Conservation (phyloP, 2,113 vertebrate species). For the Archilochus colubris region DNA sequence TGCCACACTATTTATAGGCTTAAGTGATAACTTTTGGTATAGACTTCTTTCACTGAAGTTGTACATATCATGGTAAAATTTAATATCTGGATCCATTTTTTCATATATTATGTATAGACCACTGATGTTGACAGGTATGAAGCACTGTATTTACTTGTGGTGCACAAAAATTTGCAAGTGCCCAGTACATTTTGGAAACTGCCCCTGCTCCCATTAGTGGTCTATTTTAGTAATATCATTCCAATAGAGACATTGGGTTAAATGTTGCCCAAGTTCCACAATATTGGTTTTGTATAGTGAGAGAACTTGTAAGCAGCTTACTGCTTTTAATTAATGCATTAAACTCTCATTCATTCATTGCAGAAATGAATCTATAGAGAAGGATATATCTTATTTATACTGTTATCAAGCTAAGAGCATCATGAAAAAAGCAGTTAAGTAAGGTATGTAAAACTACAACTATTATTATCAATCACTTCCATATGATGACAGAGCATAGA, state of each 20-base stretch:
- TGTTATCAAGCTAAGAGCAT: not conserved
- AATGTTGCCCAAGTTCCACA: not conserved
- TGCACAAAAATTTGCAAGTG: not conserved
- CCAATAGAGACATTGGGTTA: not conserved
- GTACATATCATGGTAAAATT: not conserved
- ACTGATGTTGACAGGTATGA: not conserved
- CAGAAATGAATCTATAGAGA: not conserved
- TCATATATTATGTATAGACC: not conserved
- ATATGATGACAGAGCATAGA: not conserved
- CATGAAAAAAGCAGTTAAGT: not conserved
- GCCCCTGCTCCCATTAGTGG: accelerated
- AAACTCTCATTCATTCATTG: not conserved
- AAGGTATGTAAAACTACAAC: not conserved
- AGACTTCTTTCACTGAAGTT: not conserved
- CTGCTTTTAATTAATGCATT: not conserved
- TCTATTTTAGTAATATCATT: not conserved
- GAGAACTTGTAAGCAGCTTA: not conserved
- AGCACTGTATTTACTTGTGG: not conserved
- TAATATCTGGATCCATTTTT: not conserved
- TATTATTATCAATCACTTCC: constrained; percentile 25
- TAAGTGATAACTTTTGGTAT: not conserved
- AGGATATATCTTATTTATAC: not conserved
- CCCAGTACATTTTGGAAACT: not conserved
- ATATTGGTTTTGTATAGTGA: not conserved
- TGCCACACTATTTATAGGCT: not conserved